Conservation (phyloP, 2,113 vertebrate species). For the Ctenodactylus gundi region DNA sequence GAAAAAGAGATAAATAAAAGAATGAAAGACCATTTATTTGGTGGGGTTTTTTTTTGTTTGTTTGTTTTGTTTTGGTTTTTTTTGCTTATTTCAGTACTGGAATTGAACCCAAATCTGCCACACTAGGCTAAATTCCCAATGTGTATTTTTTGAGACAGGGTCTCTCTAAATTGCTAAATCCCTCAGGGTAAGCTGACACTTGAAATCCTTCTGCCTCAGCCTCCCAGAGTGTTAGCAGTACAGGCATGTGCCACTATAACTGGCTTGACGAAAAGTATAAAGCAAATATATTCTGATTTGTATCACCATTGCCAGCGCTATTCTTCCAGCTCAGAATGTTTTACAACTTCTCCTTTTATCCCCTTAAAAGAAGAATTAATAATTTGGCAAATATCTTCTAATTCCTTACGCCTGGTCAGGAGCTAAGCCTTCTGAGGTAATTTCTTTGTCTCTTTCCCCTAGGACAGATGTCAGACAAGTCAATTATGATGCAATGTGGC, state of each 20-base stretch:
- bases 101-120: too few relatives aligned
- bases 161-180: too few relatives aligned
- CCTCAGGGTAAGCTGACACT: too few relatives aligned
- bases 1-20: conserved; percentile 41
- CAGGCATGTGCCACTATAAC: too few relatives aligned
- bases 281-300: conserved; percentile 28
- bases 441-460: background rate
- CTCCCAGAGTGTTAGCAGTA: too few relatives aligned
- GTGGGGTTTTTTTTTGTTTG: too few relatives aligned
- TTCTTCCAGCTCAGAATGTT: background rate
- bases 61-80: too few relatives aligned
- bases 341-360: background rate
- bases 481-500: background rate
- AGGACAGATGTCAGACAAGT: conserved; percentile 33
- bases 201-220: too few relatives aligned
- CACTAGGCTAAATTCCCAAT: too few relatives aligned
- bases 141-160: too few relatives aligned
- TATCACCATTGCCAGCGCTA: background rate
- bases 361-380: background rate
- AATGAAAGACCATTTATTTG: background rate
- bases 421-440: conserved; percentile 6
- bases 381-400: conserved; percentile 14
- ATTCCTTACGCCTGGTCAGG: background rate
- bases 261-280: too few relatives aligned
- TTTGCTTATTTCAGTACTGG: too few relatives aligned